Evolutionary conservation across 2,113 vertebrate species (phyloP).

Genomic region (Daboia siamensis): DNA sequence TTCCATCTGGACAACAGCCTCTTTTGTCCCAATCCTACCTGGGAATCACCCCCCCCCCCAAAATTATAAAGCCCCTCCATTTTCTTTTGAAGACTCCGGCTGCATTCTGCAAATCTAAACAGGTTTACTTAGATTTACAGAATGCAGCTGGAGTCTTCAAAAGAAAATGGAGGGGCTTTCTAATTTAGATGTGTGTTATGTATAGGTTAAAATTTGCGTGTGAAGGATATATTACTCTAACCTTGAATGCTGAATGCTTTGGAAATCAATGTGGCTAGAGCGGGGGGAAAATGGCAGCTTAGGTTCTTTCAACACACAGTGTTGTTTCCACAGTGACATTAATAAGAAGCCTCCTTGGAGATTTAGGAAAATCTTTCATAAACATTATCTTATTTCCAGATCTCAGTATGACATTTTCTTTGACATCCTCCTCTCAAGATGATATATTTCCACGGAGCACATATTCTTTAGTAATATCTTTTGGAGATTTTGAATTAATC

Average conservation of each 20-base stretch:
- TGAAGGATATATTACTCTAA: not conserved
- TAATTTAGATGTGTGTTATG: not conserved
- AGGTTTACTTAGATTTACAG: not conserved
- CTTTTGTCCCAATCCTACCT: not conserved
- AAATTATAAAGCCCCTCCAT: not conserved
- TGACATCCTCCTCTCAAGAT: not conserved
- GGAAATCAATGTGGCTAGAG: not conserved
- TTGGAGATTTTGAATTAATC: not conserved
- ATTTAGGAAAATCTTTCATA: constrained; percentile 11
- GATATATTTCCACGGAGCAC: not conserved
- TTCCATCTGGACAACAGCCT: not conserved
- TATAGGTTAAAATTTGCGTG: not conserved
- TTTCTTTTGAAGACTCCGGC: too few relatives aligned
- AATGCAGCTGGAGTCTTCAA: not conserved
- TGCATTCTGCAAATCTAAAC: too few relatives aligned
- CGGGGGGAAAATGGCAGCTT: not conserved
- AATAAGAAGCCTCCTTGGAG: not conserved
- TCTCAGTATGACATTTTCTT: not conserved
- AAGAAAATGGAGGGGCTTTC: not conserved
- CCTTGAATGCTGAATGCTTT: not conserved
- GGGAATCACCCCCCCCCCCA: not conserved
- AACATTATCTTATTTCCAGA: constrained; percentile 3
- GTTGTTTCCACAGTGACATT: constrained; percentile 8
- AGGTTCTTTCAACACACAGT: not conserved
- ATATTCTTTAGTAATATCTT: not conserved